Conservation (phyloP, 2,797 vertebrate genomes). For the Strix occidentalis region DNA sequence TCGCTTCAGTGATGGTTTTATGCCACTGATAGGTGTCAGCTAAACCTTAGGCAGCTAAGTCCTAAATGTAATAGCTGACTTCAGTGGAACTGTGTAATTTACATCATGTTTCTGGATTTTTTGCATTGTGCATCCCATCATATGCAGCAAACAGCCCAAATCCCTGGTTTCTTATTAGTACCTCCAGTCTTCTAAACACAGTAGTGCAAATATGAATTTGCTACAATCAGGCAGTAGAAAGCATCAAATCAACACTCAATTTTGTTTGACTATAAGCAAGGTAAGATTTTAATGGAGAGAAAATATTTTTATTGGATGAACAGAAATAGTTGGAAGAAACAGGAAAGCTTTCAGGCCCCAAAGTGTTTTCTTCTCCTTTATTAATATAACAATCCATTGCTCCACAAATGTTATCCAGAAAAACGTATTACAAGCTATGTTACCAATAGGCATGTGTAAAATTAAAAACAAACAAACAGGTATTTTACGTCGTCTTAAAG, state of each 20-base stretch:
- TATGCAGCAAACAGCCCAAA: neutral
- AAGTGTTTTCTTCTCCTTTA: neutral
- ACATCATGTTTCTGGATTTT: neutral
- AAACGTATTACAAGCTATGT: neutral
- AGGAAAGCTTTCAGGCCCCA: neutral
- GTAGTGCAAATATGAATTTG: neutral
- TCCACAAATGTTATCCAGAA: neutral
- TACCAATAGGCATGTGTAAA: neutral
- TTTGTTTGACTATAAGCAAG: neutral
- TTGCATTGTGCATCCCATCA: neutral
- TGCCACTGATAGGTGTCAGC: neutral
- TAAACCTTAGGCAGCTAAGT: neutral
- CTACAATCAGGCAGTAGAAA: neutral
- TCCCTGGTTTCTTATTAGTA: neutral
- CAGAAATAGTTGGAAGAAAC: neutral
- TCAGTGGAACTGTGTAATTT: neutral
- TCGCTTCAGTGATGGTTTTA: neutral
- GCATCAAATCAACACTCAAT: neutral
- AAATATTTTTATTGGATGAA: neutral
- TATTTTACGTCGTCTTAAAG: neutral
- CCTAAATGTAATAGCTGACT: neutral
- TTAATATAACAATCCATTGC: neutral
- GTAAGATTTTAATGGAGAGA: neutral
- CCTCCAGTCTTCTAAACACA: neutral
- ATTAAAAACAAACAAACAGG: neutral